Evolutionary conservation across 2,797 vertebrate genomes (phyloP).

Genomic region (Dryobates pubescens): DNA sequence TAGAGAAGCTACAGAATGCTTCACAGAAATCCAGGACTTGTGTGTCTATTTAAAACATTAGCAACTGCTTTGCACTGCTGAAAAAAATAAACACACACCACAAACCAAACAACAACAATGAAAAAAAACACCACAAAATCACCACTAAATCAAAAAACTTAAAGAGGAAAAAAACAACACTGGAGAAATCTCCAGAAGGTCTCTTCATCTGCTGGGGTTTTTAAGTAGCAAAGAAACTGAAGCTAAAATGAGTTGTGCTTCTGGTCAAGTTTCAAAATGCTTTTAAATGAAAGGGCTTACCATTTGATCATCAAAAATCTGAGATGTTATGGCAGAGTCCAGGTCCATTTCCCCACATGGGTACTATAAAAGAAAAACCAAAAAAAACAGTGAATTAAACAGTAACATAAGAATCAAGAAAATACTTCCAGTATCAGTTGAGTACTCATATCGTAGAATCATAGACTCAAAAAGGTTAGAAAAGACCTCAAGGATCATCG

Average conservation of each 20-base stretch:
- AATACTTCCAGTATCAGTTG: background rate
- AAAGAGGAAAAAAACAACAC: background rate
- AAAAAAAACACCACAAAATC: background rate
- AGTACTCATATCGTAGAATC: background rate
- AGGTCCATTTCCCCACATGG: conserved; percentile 52
- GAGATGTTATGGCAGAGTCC: conserved; percentile 70
- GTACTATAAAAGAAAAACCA: conserved; percentile 55
- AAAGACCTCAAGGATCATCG: too few species aligned
- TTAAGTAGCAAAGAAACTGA: background rate
- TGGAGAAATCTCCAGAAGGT: background rate
- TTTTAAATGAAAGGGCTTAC: conserved; percentile 64
- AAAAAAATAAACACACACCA: accelerated
- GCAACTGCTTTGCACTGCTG: background rate
- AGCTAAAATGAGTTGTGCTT: background rate
- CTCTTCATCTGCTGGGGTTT: background rate
- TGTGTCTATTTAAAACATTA: background rate
- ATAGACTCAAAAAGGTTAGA: too few species aligned
- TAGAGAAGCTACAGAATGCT: background rate
- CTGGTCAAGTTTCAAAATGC: background rate
- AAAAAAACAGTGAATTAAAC: background rate
- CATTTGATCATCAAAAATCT: conserved; percentile 70
- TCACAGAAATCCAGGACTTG: accelerated
- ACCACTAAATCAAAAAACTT: background rate
- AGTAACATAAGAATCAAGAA: background rate
- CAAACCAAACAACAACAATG: background rate